Conservation (phyloP, 30 jellyfish, hydroid and myxozoan genomes). For the Mastigias papua region DNA sequence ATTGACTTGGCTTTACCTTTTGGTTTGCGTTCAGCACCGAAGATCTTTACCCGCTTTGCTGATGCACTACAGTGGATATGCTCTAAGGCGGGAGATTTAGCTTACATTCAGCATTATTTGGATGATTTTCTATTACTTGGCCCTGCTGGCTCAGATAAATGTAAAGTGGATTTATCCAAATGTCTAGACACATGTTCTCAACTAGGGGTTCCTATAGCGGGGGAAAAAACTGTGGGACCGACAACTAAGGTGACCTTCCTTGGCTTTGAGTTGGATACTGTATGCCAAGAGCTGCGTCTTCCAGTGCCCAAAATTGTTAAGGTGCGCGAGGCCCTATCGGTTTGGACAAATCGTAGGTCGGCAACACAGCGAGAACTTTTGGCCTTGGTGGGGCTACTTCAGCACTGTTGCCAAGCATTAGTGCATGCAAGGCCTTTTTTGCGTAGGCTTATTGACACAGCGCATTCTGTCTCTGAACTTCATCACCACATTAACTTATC, state of each 20-base stretch:
- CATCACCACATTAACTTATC: slow-evolving; percentile 22
- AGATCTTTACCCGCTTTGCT: slow-evolving; percentile 70
- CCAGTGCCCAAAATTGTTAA: slow-evolving; percentile 59
- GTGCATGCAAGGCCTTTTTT: no score
- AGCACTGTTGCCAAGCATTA: slow-evolving; percentile 77
- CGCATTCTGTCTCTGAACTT: slow-evolving; percentile 49
- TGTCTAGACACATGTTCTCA: slow-evolving; percentile 35
- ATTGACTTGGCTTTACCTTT: slow-evolving; percentile 83
- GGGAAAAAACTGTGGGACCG: slow-evolving; percentile 75
- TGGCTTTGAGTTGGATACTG: slow-evolving; percentile 67
- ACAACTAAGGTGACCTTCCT: slow-evolving; percentile 55
- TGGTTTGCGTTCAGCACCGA: slow-evolving; percentile 90
- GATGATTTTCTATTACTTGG: no score
- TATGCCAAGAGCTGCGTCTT: slow-evolving; percentile 13
- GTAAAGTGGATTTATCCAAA: no score
- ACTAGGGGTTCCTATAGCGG: slow-evolving; percentile 72
- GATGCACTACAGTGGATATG: slow-evolving; percentile 53
- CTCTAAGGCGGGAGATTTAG: slow-evolving; percentile 31
- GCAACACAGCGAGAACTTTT: slow-evolving; percentile 64
- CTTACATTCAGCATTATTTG: no score
- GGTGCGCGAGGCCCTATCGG: slow-evolving; percentile 20
- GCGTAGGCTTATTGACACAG: slow-evolving; percentile 30
- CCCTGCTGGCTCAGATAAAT: no score
- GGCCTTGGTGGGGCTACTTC: slow-evolving; percentile 69
- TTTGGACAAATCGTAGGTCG: no score